phyloP scores from a whole-genome alignment of 1,140 invertebrate species.

The Drosophila arizonae region DNA sequence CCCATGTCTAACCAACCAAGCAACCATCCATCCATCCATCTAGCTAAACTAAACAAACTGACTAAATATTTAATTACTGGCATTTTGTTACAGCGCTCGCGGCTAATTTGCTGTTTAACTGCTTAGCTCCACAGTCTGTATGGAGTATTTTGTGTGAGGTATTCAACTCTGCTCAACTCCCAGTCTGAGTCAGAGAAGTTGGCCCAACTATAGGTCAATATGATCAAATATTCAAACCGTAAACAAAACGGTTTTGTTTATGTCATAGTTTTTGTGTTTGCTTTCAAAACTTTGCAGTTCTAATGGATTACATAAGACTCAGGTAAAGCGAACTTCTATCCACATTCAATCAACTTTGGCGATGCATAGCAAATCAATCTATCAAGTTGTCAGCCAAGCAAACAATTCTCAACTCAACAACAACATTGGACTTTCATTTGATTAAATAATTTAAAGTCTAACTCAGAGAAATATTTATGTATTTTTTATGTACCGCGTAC shows the following conservation, averaged over 20 bases:
- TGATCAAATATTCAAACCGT: constrained; percentile 59
- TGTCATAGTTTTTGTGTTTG: constrained; percentile 31
- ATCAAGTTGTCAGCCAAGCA: constrained; percentile 3
- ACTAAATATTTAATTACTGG: constrained; percentile 58
- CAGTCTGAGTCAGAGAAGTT: constrained; percentile 8
- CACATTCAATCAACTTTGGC: background rate
- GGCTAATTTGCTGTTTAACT: constrained; percentile 54
- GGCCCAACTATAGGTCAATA: constrained; percentile 33
- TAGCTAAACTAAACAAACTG: constrained; percentile 30
- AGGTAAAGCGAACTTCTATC: background rate
- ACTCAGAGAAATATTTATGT: background rate
- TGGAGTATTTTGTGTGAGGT: constrained; percentile 17
- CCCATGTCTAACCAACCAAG: constrained; percentile 1
- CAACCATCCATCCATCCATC: background rate
- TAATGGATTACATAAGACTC: constrained; percentile 25
- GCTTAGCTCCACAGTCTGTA: constrained; percentile 32
- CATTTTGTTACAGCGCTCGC: constrained; percentile 35
- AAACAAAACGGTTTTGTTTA: constrained; percentile 23
- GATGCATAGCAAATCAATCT: background rate
- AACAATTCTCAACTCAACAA: constrained; percentile 2
- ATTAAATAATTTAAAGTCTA: background rate
- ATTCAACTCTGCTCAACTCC: constrained; percentile 17
- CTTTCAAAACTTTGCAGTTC: constrained; percentile 14
- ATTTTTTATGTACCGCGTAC: background rate
- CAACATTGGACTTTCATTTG: background rate